Base-by-base conservation (phyloP, 1,140 invertebrate species). In the Epicauta chinensis region DNA sequence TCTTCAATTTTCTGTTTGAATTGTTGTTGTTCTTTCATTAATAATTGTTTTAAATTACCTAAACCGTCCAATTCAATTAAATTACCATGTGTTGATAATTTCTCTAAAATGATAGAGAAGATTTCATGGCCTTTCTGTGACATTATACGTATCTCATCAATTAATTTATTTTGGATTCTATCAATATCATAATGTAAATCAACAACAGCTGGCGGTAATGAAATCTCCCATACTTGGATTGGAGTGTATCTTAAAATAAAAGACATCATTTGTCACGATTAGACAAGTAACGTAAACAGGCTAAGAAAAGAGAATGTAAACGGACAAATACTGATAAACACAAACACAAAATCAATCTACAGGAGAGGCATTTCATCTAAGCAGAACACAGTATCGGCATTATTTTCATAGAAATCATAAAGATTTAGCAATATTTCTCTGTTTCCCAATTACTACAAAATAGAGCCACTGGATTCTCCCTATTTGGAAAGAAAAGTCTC, bases 1-100 rank as follows among this genome's bases (percentile, higher is more conserved):
- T 87, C 82, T 65, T 88, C 85, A 34, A 88, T 81, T 62, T 80
- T 83, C 44, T 79, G 77, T 58, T 86, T 86, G 48, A 89, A 89
- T 30, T 73, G 70, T n/a, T 74, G 71, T 54, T 83, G 80, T 64
- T 90, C 86, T 50, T 81, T 81, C 2, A 74, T 64, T 0, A 86
- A 56, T 15, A 77, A 75, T 11, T 79, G 75, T 48, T 83, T 81
- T 10, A 80, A 64, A 13, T 64, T 70, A 1, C 57, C 56, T 0
- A 75, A 62, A 17, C 59, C 68, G 15, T 80, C 78, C 3, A 71
- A 56, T 16, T 82, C 81, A 71, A 72, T 23, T 75, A 44, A 14
- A 62, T 68, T 0, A 63, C 58, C 1, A 7, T 12, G 11, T 12
- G 32, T 11, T 2, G 56, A 30, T 4, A 81, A 64, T 51, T 79